phyloP scores from a whole-genome alignment of 2,888 invertebrate species.

The Lochmaea capreae region DNA sequence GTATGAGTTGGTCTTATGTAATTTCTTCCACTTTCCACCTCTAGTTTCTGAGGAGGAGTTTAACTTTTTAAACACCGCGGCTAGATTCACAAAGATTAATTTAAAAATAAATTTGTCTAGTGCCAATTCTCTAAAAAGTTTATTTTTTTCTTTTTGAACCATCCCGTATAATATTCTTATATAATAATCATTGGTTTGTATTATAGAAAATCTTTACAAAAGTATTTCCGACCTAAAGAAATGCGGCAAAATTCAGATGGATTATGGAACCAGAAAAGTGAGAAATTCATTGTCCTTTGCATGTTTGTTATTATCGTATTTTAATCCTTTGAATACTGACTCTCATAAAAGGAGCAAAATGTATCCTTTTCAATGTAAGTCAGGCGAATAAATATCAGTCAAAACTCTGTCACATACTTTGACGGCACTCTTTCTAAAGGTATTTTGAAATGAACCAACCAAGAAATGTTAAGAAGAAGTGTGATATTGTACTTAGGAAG shows the following conservation, averaged over 20 bases:
- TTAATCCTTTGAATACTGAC: slow-evolving; percentile 57
- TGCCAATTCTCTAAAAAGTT: no score
- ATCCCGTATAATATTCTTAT: slow-evolving; percentile 2
- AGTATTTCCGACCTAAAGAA: neutral
- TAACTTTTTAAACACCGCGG: no score
- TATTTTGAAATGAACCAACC: slow-evolving; percentile 1
- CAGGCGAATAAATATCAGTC: slow-evolving; percentile 58
- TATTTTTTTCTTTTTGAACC: neutral
- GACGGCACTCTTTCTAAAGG: slow-evolving; percentile 19
- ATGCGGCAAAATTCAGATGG: slow-evolving; percentile 36
- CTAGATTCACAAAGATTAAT: no score
- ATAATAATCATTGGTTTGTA: neutral
- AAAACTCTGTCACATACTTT: slow-evolving; percentile 55
- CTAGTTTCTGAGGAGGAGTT: no score
- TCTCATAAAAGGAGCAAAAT: slow-evolving; percentile 52
- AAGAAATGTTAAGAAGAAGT: neutral
- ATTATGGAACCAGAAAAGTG: slow-evolving; percentile 31
- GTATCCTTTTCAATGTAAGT: slow-evolving; percentile 52
- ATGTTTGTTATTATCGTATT: slow-evolving; percentile 46
- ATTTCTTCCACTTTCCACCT: no score
- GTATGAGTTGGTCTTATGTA: no score
- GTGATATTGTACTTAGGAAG: neutral
- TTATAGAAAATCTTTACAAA: neutral
- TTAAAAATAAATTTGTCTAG: no score
- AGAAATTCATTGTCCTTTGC: slow-evolving; percentile 36